Evolutionary conservation across 1,140 invertebrate genomes (phyloP), one percentile per base, ranked within the genome.

Genomic region (Zaprionus capensis): DNA sequence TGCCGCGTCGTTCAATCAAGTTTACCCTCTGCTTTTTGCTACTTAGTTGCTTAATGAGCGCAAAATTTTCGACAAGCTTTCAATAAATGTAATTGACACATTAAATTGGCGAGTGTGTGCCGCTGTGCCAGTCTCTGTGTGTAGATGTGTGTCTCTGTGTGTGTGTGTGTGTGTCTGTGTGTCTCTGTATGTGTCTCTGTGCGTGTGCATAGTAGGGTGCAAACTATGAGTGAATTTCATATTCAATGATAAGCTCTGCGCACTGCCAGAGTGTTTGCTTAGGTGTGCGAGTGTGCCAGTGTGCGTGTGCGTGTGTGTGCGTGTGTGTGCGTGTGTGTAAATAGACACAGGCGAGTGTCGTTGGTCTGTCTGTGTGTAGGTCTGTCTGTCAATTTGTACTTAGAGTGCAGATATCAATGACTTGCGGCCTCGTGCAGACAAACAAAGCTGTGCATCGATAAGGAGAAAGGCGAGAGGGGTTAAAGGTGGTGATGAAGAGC

Each of bases 341-440:
- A 46, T 46, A 46, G 41, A 82, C 75, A 79, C 82, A 80, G 67
- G 22, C 7, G 64, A 65, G 67, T 62, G 58, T 67, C 61, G 69
- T 44, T 68, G 72, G 77, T 81, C 72, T 81, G 80, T 78, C 75
- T 44, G 38, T 41, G 14, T 15, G 15, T 9, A 0, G 2, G 80
- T 34, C 75, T 74, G 78, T 82, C 69, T 78, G 80, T 74, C 75
- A 82, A 82, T 78, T 64, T 69, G 64, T 70, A 67, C 57, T 58
- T 78, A 56, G 81, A 66, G 58, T 69, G 61, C 36, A 41, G 53
- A 59, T 82, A 81, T 81, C 80, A 81, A 78, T 81, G 69, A 81
- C 80, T 78, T 66, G 49, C 67, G 69, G 80, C 74, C 51, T 34
- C 38, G 38, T 31, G 46, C 72, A 62, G 68, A 59, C 65, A 65